Percentiles rank a stretch among this genome's conserved stretches.
Conservation (phyloP, 2,888 invertebrate genomes). For the Himalopsyche kuldschensis region DNA sequence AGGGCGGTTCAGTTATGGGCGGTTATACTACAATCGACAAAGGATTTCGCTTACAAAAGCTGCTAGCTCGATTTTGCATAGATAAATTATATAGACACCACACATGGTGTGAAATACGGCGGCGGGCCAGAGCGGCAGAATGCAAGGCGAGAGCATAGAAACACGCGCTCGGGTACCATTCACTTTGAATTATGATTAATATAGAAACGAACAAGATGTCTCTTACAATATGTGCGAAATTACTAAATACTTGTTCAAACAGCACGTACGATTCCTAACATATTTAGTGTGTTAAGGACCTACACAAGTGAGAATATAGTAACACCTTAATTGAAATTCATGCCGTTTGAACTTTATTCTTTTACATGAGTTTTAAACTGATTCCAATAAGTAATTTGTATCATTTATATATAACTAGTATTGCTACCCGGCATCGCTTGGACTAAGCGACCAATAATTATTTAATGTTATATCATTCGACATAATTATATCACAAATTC, state of each 20-base stretch:
- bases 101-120: not conserved
- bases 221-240: not conserved
- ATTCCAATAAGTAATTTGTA: too few relatives aligned
- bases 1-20: not conserved
- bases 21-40: slow-evolving; percentile 1
- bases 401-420: too few relatives aligned
- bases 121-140: not conserved
- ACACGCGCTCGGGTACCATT: not conserved
- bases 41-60: not conserved
- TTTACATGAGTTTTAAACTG: too few relatives aligned
- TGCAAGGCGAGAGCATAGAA: not conserved
- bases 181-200: not conserved
- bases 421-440: too few relatives aligned
- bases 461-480: too few relatives aligned
- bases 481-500: too few relatives aligned
- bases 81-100: slow-evolving; percentile 6
- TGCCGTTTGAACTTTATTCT: too few relatives aligned
- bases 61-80: not conserved
- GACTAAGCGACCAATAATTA: too few relatives aligned
- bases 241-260: not conserved
- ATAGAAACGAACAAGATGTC: not conserved
- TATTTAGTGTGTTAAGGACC: not conserved
- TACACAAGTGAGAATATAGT: too few relatives aligned
- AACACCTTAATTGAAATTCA: too few relatives aligned
- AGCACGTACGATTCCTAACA: not conserved